Base-by-base conservation (phyloP, 2,888 invertebrate species). In the Neoaliturus tenellus region DNA sequence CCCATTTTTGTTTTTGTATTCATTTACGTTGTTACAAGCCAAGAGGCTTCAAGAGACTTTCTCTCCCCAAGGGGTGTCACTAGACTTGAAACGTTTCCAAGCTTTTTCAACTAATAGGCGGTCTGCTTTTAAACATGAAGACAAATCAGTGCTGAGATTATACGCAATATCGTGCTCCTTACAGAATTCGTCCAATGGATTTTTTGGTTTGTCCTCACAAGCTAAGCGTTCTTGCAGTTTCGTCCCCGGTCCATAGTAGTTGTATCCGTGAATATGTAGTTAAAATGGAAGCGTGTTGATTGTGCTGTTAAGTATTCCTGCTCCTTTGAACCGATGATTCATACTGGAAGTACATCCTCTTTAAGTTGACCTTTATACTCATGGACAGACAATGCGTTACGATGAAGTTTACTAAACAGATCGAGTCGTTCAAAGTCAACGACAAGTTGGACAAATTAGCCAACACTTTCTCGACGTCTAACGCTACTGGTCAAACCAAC, bases 131-230 rank as follows among this genome's bases (percentile, higher is more conserved):
- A 20, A 6, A 10, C 55, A 6, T 20, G n/a, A 17, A 55, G 20
- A 6, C 6, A 55, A 20, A 55, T 55, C 23, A 6, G 6, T 55
- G 55, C n/a, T 20, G 6, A 10, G 6, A 6, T 6, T 20, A n/a
- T 55, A 55, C n/a, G 55, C n/a, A 20, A 55, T 55, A 55, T 55
- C 55, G 55, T n/a, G n/a, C n/a, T n/a, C n/a, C n/a, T n/a, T n/a
- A n/a, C n/a, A n/a, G n/a, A n/a, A n/a, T n/a, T n/a, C 55, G 55
- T 55, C 55, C n/a, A 55, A 55, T 10, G 55, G 55, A 17, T 55
- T 55, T 10, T 10, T 55, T 10, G 20, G 20, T 17, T 55, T 55
- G n/a, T 55, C 55, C 6, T n/a, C 55, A 17, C n/a, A n/a, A n/a
- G n/a, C n/a, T n/a, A n/a, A n/a, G n/a, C 55, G 55, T 55, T 55